Conservation (phyloP, 2,113 vertebrate genomes). For the Ochotona curzoniae region DNA sequence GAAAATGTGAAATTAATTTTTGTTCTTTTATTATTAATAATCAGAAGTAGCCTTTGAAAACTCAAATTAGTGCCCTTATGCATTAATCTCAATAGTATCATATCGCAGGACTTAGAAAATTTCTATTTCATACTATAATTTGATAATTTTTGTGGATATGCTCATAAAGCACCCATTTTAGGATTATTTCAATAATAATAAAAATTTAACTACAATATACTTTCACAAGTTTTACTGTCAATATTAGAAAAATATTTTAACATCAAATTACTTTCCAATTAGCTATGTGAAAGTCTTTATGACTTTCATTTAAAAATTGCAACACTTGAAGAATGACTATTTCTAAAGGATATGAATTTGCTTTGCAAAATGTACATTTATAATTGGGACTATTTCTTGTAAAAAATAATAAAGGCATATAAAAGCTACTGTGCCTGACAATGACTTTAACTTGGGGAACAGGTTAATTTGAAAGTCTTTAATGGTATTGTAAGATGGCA, state of each 20-base stretch:
- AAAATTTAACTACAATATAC: neutral
- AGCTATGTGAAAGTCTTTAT: neutral
- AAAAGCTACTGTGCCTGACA: neutral
- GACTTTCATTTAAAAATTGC: neutral
- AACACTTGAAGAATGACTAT: neutral
- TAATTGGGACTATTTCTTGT: constrained; percentile 6
- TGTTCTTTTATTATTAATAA: constrained; percentile 21
- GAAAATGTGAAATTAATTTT: neutral
- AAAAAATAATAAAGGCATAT: neutral
- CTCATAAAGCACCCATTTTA: constrained; percentile 38
- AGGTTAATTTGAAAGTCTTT: neutral
- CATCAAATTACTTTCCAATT: constrained; percentile 41
- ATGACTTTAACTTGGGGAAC: neutral
- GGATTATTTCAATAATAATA: neutral
- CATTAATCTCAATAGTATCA: constrained; percentile 33
- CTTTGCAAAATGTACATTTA: neutral
- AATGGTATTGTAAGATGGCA: neutral
- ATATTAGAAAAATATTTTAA: constrained; percentile 42
- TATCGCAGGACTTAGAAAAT: neutral
- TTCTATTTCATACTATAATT: constrained; percentile 3
- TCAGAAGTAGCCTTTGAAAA: constrained; percentile 34
- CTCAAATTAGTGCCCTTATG: neutral
- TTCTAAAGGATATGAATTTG: constrained; percentile 28
- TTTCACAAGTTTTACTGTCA: constrained; percentile 7
- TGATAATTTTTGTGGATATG: neutral